Conservation (phyloP, 2,113 vertebrate species). For the Melozone crissalis region DNA sequence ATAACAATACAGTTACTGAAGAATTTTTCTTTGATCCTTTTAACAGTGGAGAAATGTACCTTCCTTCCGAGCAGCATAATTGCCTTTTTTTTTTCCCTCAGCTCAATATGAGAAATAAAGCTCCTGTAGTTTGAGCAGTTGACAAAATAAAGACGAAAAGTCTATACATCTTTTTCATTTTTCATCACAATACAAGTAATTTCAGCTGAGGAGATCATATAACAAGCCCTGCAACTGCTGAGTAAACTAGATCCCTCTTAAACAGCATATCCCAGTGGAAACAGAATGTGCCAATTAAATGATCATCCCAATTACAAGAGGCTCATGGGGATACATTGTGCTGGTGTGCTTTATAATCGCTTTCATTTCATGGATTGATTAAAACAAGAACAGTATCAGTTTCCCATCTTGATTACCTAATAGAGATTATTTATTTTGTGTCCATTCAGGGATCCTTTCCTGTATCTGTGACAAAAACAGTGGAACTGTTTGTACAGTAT, state of each 20-base stretch:
- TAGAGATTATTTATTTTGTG: slow-evolving; percentile 37
- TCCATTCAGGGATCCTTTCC: not conserved
- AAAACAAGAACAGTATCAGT: slow-evolving; percentile 47
- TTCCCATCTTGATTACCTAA: slow-evolving; percentile 50
- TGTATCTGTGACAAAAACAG: slow-evolving; percentile 17
- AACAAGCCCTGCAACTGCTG: not conserved
- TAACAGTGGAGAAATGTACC: not conserved
- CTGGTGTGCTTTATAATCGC: slow-evolving; percentile 39
- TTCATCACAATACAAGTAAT: not conserved
- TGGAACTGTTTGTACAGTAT: not conserved
- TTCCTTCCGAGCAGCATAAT: not conserved
- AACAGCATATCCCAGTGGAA: slow-evolving; percentile 37
- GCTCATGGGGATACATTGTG: slow-evolving; percentile 47
- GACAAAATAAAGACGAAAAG: slow-evolving; percentile 36
- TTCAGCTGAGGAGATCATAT: not conserved
- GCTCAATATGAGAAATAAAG: not conserved
- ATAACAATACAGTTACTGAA: not conserved
- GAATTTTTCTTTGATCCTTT: slow-evolving; percentile 15
- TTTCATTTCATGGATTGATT: slow-evolving; percentile 66
- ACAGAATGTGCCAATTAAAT: slow-evolving; percentile 65
- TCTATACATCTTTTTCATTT: slow-evolving; percentile 13
- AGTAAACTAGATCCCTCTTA: slow-evolving; percentile 39
- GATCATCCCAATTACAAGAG: slow-evolving; percentile 63
- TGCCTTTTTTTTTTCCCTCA: not conserved
- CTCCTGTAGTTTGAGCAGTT: not conserved